These are phyloP conservation scores for Oreochromis aureus DNA, from an alignment of 2,113 vertebrate genomes.

Conservation along the genomic window DNA sequence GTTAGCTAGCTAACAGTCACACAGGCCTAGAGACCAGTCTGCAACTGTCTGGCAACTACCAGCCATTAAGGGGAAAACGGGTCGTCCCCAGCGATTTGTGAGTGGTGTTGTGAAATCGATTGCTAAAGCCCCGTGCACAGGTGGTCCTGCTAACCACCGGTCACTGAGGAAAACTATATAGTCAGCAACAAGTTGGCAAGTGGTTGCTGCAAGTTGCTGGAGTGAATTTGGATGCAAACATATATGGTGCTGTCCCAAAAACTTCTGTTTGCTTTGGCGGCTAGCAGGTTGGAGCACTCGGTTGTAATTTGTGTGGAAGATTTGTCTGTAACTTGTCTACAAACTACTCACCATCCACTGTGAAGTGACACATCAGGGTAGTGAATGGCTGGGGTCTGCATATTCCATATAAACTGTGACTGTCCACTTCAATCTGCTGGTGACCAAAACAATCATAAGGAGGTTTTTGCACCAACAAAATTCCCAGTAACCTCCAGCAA, in stretches of 20 bases:
- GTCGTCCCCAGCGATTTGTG: background rate
- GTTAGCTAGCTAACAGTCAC: background rate
- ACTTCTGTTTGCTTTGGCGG: fast-evolving
- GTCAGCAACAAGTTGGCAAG: background rate
- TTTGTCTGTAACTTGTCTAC: background rate
- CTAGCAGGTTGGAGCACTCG: background rate
- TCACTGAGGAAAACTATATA: background rate
- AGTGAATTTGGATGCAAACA: background rate
- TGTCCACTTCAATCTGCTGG: background rate
- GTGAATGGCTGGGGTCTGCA: background rate
- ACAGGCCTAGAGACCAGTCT: background rate
- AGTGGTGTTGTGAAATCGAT: background rate
- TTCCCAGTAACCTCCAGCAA: background rate
- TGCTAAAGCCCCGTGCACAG: background rate
- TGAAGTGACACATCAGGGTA: fast-evolving
- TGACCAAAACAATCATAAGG: background rate
- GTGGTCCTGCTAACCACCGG: background rate
- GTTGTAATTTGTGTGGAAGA: background rate
- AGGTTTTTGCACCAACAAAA: background rate
- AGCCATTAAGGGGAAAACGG: background rate
- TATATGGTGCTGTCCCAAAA: background rate
- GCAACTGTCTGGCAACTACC: background rate
- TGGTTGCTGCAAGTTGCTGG: background rate
- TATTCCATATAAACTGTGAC: background rate
- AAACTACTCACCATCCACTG: background rate